Evolutionary conservation across 2,888 invertebrate species (phyloP).

Genomic region (Acanthosepion lycidas): DNA sequence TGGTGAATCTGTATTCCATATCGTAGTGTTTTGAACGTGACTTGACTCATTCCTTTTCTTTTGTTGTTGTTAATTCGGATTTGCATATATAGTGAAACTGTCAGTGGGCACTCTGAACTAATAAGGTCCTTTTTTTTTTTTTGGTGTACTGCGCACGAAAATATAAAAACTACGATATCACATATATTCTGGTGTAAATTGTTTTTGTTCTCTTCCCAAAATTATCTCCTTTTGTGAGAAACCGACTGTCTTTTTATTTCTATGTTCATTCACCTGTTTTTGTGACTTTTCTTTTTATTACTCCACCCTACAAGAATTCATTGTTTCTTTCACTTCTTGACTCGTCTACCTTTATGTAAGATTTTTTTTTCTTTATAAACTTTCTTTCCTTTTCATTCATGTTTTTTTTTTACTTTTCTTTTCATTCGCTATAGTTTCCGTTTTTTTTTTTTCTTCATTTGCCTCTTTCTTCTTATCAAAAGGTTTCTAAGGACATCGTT

Average conservation of each 20-base stretch:
- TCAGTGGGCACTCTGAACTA: background rate
- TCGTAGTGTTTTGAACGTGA: background rate
- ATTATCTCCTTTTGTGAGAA: background rate
- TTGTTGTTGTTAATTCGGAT: background rate
- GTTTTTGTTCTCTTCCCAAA: background rate
- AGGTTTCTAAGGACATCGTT: background rate
- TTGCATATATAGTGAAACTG: conserved; percentile 10
- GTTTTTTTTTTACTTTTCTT: no score
- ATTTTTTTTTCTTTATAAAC: no score
- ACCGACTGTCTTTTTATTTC: background rate
- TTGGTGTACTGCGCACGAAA: background rate
- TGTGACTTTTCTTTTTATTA: no score
- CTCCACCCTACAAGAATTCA: no score
- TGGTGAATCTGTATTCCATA: background rate
- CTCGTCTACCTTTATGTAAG: no score
- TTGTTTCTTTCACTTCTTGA: no score
- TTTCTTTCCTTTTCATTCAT: no score
- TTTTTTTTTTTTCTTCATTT: no score
- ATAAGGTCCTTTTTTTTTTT: background rate
- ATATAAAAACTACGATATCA: background rate
- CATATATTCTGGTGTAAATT: background rate
- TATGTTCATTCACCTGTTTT: no score
- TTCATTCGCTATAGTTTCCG: no score
- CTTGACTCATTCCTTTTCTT: background rate
- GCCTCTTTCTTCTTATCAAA: background rate